Evolutionary conservation across 2,888 invertebrate species (phyloP).

Genomic region (Deilephila elpenor): DNA sequence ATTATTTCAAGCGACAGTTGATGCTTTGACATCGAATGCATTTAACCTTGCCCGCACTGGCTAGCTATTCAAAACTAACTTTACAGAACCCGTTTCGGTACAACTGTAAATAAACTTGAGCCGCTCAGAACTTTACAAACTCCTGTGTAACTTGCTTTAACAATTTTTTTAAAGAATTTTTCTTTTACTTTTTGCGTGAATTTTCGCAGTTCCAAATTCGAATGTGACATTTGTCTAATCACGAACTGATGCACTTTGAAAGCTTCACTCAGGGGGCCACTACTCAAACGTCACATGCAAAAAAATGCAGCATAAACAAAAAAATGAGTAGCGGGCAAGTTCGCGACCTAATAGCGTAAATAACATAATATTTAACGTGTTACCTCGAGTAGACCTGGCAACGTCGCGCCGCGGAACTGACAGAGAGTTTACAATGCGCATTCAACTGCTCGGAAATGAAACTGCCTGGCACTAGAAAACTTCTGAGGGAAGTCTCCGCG

Average conservation of each 20-base stretch:
- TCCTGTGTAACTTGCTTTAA: not conserved
- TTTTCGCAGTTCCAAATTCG: not conserved
- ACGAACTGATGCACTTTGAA: not conserved
- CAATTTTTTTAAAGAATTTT: no score
- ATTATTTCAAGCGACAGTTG: not conserved
- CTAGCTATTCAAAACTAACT: not conserved
- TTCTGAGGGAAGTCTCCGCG: conserved; percentile 69
- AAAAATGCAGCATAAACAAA: conserved; percentile 15
- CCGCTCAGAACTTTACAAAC: not conserved
- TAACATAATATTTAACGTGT: conserved; percentile 70
- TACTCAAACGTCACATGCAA: conserved; percentile 21
- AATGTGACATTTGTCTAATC: not conserved
- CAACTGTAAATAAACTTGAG: not conserved
- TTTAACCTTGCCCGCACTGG: not conserved
- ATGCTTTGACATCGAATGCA: no score
- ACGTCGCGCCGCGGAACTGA: conserved; percentile 72
- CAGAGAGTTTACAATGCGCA: conserved; percentile 76
- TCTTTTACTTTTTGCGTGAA: not conserved
- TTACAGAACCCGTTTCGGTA: not conserved
- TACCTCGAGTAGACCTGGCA: conserved; percentile 68
- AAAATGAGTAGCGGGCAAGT: conserved; percentile 19
- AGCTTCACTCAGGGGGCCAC: conserved; percentile 15
- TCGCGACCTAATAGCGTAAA: conserved; percentile 22
- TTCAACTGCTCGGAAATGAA: conserved; percentile 79
- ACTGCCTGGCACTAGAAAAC: conserved; percentile 70